Base-by-base conservation (phyloP, 2,113 vertebrate species). In the Tychaedon coryphoeus region DNA sequence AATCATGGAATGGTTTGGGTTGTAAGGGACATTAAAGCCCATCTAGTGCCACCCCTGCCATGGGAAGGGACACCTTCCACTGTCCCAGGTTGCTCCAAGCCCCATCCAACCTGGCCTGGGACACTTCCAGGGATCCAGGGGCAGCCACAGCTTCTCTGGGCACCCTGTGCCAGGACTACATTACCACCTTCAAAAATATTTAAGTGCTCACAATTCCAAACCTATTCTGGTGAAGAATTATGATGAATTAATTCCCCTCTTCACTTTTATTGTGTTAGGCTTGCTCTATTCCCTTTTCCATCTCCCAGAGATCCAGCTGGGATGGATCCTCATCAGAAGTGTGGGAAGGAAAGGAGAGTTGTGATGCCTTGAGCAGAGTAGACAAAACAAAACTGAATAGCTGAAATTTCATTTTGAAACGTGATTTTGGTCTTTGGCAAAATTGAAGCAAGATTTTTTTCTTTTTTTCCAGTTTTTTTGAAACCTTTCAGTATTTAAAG, bases 51-150 rank as follows among this genome's bases (percentile, higher is more conserved):
- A 33, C 14, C n/a, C 14, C 12, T 65, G 42, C 17, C 75, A 6
- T 13, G 36, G 29, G 4, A 43, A 72, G 67, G 43, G 43, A 72
- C 50, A 43, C 6, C 12, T 65, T 2, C 43, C 67, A 58, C 31
- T 7, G 0, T 0, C 31, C 43, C 60, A 66, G 43, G 23, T 0
- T 28, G 23, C 14, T 73, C 36, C 76, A 34, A 88, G 20, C 14
- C 17, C 29, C 0, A 0, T 42, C 66, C 65, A 80, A 0, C 36
- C 60, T 66, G 40, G 12, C 40, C 40, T 40, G 10, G 40, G 40
- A 40, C 40, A 40, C 40, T 40, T 5, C 40, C 40, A 40, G 40
- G 40, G 40, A 40, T 40, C 40, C 40, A 40, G 40, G 40, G 40
- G 40, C 40, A 40, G 40, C 40, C 40, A 40, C 40, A 40, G 40